Base-by-base conservation (phyloP, 2,113 vertebrate species). In the Centropus unirufus region DNA sequence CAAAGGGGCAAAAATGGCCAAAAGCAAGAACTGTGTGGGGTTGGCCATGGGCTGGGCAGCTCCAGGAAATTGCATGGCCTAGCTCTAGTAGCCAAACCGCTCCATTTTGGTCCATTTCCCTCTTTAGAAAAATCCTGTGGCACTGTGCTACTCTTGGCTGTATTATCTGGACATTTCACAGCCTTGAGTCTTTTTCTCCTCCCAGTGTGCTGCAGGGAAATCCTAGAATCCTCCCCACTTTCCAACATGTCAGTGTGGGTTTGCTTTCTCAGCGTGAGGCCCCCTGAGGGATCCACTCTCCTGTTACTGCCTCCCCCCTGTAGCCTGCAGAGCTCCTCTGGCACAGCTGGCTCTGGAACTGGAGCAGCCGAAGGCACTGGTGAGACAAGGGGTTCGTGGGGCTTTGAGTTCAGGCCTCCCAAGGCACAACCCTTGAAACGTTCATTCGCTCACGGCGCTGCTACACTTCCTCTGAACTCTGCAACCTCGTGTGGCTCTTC, bases 301-400 rank as follows among this genome's bases (percentile, higher is more conserved):
- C 40, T 57, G 72, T 46, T 51, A 73, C 19, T 0, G 1, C 39
- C 52, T 26, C 3, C 9, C 8, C 27, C 2, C 26, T 26, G 20
- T 11, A 46, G 47, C 88, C 76, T 3, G 0, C 39, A 20, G 44
- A 9, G 13, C 54, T 85, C 22, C 64, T 79, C 63, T 29, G 26
- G 39, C 4, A 0, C 0, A 2, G 27, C 62, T 7, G 1, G 29
- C 55, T 51, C 55, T 0, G 0, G 40, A 57, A 81, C 42, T 1
- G 4, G 29, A 32, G 73, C 44, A 39, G 26, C 34, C 1, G 0
- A 59, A 83, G 76, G n/a, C n/a, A n/a, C 36, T 36, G 36, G 36
- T 36, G 36, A 36, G 36, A 36, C 36, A 36, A 36, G 36, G 36
- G 36, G 36, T 36, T 36, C 36, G 36, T 36, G 36, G 36, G 36